Evolutionary conservation across 2,797 vertebrate genomes (phyloP).

Genomic region (Rhinoraja longicauda): DNA sequence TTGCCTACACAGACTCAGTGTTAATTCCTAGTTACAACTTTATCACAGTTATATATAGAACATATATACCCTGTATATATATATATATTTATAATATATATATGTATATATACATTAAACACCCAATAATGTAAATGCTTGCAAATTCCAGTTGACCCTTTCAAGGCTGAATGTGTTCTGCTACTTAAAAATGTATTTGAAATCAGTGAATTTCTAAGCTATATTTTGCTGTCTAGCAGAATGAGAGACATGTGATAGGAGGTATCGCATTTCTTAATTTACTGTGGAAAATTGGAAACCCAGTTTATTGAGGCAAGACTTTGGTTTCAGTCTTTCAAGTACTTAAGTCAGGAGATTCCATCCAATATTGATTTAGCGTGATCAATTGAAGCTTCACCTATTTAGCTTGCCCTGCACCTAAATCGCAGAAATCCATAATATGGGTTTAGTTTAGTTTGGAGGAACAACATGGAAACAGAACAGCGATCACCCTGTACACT

Average conservation of each 20-base stretch:
- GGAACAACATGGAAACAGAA: too few species aligned
- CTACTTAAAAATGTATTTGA: background rate
- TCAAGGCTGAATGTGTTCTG: background rate
- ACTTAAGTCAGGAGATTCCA: background rate
- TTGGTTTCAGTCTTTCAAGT: background rate
- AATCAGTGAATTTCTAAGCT: background rate
- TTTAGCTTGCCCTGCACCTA: background rate
- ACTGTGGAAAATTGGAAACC: background rate
- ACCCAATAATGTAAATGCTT: background rate
- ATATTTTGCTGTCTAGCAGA: background rate
- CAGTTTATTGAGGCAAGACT: background rate
- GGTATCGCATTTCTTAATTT: background rate
- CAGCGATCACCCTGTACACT: too few species aligned
- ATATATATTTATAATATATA: too few species aligned
- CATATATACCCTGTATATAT: too few species aligned
- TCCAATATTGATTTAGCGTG: background rate
- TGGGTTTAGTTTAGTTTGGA: too few species aligned
- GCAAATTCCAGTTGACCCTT: background rate
- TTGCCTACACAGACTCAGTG: background rate
- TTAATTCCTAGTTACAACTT: background rate
- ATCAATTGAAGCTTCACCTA: background rate
- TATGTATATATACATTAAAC: background rate
- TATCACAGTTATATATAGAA: background rate
- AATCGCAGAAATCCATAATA: background rate
- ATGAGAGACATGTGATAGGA: background rate